Evolutionary conservation across 2,888 invertebrate genomes (phyloP).

Genomic region (Patella depressa): DNA sequence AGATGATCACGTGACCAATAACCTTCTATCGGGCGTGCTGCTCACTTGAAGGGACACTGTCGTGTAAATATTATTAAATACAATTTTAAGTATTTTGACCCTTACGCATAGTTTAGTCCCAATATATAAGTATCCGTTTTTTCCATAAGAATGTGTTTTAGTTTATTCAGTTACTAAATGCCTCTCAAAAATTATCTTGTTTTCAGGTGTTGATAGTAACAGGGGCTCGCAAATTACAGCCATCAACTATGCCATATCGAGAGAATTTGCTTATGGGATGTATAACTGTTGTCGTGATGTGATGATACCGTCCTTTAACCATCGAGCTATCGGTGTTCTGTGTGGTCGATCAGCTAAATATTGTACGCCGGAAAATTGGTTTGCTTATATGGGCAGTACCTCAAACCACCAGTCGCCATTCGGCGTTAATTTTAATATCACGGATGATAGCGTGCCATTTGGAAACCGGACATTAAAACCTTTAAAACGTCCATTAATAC

Average conservation of each 20-base stretch:
- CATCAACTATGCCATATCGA: conserved; percentile 81
- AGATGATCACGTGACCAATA: too few species aligned
- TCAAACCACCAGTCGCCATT: conserved; percentile 63
- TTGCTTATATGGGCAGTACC: conserved; percentile 71
- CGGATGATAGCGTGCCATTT: conserved; percentile 28
- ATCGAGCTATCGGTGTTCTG: conserved; percentile 82
- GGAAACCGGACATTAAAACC: conserved; percentile 45
- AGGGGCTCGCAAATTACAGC: conserved; percentile 56
- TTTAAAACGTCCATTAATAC: conserved; percentile 49
- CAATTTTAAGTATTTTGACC: too few species aligned
- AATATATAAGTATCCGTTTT: too few species aligned
- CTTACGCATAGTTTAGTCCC: too few species aligned
- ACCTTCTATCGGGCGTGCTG: too few species aligned
- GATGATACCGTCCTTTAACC: conserved; percentile 84
- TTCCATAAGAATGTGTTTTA: too few species aligned
- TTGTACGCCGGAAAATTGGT: conserved; percentile 78
- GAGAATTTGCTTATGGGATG: conserved; percentile 80
- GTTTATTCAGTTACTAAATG: too few species aligned
- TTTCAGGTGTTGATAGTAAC: too few species aligned
- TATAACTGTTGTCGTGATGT: conserved; percentile 89
- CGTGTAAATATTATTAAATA: too few species aligned
- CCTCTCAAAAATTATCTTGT: too few species aligned
- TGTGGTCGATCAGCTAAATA: conserved; percentile 83
- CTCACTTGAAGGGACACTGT: too few species aligned
- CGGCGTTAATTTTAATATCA: conserved; percentile 68